phyloP scores from a whole-genome alignment of 2,888 invertebrate genomes.

The Nematopogon swammerdamellus region DNA sequence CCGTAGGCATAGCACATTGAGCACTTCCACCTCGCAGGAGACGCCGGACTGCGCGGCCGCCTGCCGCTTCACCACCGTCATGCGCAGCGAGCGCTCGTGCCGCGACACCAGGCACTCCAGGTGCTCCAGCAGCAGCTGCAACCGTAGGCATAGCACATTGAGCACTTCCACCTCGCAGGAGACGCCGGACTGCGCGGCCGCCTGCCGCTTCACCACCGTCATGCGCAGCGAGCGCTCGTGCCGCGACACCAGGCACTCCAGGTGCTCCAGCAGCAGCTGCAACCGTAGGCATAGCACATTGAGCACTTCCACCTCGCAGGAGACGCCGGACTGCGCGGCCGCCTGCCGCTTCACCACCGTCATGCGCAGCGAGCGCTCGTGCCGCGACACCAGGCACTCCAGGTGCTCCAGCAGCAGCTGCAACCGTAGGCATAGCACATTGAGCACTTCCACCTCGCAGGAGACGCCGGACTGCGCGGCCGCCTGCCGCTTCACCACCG shows the following conservation, averaged over 20 bases:
- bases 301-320: too few species aligned
- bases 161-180: too few species aligned
- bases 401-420: slow-evolving; percentile 96
- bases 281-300: too few species aligned
- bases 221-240: slow-evolving; percentile 98
- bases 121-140: slow-evolving; percentile 92
- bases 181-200: too few species aligned
- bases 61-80: slow-evolving; percentile 99
- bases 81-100: slow-evolving; percentile 96
- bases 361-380: slow-evolving; percentile 98
- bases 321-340: too few species aligned
- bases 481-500: slow-evolving; percentile 97
- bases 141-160: too few species aligned
- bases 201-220: slow-evolving; percentile 99
- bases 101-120: slow-evolving; percentile 98
- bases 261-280: slow-evolving; percentile 93
- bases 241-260: slow-evolving; percentile 97
- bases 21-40: too few species aligned
- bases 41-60: too few species aligned
- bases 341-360: slow-evolving; percentile 99
- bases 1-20: too few species aligned
- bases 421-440: too few species aligned
- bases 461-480: too few species aligned
- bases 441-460: too few species aligned
- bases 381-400: slow-evolving; percentile 97